phyloP scores from a whole-genome alignment of 2,797 vertebrate species.

The Intellagama lesueurii region DNA sequence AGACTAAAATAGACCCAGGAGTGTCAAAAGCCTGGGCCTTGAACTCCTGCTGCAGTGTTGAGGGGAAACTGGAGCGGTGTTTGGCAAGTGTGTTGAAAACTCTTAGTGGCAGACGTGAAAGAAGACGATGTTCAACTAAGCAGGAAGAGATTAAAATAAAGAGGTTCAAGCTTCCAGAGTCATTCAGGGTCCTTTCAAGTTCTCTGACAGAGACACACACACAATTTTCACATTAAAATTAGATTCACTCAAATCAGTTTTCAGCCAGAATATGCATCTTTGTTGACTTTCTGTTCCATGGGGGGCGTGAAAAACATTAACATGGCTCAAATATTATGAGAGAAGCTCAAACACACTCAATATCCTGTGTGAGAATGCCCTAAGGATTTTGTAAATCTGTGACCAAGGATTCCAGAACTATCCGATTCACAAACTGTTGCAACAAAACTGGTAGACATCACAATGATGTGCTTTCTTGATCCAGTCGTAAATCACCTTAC shows the following conservation, averaged over 20 bases:
- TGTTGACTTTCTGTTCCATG: not conserved
- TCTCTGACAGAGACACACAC: not conserved
- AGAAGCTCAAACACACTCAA: not conserved
- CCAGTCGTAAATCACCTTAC: too few species aligned
- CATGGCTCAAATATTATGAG: not conserved
- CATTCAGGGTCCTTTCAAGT: not conserved
- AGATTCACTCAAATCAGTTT: not conserved
- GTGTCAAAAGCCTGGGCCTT: conserved; percentile 23
- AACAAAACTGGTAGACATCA: not conserved
- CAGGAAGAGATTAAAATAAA: conserved; percentile 3
- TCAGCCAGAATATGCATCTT: not conserved
- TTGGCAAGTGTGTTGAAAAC: not conserved
- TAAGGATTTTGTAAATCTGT: not conserved
- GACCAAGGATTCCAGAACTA: not conserved
- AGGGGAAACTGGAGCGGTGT: not conserved
- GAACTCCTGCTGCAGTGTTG: not conserved
- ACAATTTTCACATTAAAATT: not conserved
- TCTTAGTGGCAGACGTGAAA: not conserved
- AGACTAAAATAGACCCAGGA: conserved; percentile 24
- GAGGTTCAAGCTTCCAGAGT: not conserved
- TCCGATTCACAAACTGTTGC: not conserved
- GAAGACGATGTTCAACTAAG: conserved; percentile 1
- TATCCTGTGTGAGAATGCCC: not conserved
- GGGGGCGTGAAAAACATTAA: too few species aligned
- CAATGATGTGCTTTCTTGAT: not conserved